phyloP scores from a whole-genome alignment of 2,888 invertebrate genomes.

The Yponomeuta evonymella region DNA sequence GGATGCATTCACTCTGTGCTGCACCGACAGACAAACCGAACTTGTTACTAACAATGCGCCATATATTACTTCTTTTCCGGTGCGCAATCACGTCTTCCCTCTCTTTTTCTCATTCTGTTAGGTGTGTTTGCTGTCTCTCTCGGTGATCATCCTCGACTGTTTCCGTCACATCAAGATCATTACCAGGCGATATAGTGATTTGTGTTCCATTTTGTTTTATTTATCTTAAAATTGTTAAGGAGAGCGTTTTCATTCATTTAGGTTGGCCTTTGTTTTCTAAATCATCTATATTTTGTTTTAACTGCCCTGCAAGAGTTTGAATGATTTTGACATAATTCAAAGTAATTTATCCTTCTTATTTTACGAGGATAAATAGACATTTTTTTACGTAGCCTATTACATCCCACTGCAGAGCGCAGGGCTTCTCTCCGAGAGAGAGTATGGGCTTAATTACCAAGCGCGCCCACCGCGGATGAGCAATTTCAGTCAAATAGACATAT shows the following conservation, averaged over 20 bases:
- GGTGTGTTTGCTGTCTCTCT: constrained; percentile 33
- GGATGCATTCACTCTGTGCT: neutral
- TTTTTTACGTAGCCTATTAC: no score
- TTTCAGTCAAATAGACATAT: no score
- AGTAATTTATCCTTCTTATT: no score
- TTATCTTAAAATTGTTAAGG: constrained; percentile 10
- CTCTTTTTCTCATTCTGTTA: constrained; percentile 26
- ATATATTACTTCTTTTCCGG: constrained; percentile 73
- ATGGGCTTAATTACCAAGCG: no score
- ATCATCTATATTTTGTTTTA: neutral
- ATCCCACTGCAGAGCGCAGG: no score
- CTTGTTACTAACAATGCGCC: constrained; percentile 74
- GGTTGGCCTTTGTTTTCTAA: neutral
- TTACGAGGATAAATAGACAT: no score
- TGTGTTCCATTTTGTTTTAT: constrained; percentile 47
- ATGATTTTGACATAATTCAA: no score
- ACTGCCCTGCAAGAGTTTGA: neutral
- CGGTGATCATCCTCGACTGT: constrained; percentile 37
- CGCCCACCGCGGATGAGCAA: no score
- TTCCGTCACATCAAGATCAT: constrained; percentile 63
- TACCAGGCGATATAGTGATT: constrained; percentile 68
- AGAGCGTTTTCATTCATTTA: neutral
- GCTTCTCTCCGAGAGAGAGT: no score
- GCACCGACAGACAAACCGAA: constrained; percentile 41
- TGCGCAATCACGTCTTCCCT: constrained; percentile 44